A percentile compares a stretch with the other conserved stretches of the same genome.
Conservation (phyloP, 2,113 vertebrate species). For the Trogon surrucura region DNA sequence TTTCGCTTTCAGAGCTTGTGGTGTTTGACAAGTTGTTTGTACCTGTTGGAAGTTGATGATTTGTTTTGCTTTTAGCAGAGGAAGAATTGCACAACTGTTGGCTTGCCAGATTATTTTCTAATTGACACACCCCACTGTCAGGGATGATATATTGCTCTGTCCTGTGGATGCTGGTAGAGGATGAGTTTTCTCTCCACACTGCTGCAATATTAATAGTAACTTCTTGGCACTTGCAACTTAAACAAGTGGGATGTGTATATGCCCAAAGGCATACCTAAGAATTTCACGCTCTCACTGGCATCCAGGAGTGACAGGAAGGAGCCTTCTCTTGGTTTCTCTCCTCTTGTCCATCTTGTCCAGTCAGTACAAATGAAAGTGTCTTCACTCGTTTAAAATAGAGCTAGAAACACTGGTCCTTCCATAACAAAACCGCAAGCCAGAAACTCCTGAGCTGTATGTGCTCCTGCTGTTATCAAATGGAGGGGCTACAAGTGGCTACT, state of each 20-base stretch:
- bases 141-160: background rate
- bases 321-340: background rate
- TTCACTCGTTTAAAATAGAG: background rate
- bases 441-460: background rate
- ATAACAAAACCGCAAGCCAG: background rate
- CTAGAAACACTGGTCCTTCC: background rate
- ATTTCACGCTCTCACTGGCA: background rate
- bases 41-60: background rate
- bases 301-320: background rate
- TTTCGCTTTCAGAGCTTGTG: background rate
- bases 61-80: background rate
- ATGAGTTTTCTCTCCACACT: background rate
- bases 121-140: background rate
- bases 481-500: background rate
- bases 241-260: background rate
- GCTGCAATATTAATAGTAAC: background rate
- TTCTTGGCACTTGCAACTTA: background rate
- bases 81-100: slow-evolving; percentile 10
- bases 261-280: background rate
- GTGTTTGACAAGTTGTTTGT: background rate
- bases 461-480: background rate
- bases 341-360: background rate
- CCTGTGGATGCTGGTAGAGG: background rate
- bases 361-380: background rate
- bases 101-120: slow-evolving; percentile 40